These are phyloP conservation scores for Alcedo atthis DNA, from an alignment of 2,797 vertebrate genomes.

Conservation along the genomic window DNA sequence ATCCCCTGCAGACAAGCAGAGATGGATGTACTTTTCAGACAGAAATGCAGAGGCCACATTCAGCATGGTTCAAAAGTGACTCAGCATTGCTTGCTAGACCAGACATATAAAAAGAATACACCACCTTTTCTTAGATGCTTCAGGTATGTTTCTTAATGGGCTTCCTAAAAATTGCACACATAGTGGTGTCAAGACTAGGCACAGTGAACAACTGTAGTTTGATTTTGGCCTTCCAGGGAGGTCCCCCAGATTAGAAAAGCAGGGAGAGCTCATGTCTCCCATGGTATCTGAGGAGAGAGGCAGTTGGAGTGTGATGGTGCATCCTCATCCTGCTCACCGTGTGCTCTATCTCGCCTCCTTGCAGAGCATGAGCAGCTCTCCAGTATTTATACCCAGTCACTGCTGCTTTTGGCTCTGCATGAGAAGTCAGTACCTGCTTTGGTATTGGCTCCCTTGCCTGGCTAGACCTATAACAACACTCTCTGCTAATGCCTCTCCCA, in stretches of 20 bases:
- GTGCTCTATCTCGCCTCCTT: rapidly evolving
- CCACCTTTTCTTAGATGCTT: background rate
- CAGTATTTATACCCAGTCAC: background rate
- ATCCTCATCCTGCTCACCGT: rapidly evolving
- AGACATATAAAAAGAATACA: background rate
- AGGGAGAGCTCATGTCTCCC: background rate
- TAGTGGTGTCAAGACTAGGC: background rate
- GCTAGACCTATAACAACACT: too few species aligned
- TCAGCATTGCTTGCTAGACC: background rate
- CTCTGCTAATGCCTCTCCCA: too few species aligned
- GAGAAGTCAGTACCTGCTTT: background rate
- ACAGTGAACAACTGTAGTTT: background rate
- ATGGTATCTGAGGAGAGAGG: background rate
- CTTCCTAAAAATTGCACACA: background rate
- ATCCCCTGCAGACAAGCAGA: background rate
- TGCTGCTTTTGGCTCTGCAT: background rate
- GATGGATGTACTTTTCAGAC: background rate
- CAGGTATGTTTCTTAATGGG: background rate
- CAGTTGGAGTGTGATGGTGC: rapidly evolving
- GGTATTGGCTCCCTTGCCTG: background rate
- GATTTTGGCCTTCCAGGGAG: background rate
- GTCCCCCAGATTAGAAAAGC: background rate
- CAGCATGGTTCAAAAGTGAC: background rate
- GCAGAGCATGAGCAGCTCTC: rapidly evolving
- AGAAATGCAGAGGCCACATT: background rate